Percentiles rank a stretch among this genome's conserved stretches.
phyloP scores from a whole-genome alignment of 2,113 vertebrate genomes.

The Xyliphius kryptos region DNA sequence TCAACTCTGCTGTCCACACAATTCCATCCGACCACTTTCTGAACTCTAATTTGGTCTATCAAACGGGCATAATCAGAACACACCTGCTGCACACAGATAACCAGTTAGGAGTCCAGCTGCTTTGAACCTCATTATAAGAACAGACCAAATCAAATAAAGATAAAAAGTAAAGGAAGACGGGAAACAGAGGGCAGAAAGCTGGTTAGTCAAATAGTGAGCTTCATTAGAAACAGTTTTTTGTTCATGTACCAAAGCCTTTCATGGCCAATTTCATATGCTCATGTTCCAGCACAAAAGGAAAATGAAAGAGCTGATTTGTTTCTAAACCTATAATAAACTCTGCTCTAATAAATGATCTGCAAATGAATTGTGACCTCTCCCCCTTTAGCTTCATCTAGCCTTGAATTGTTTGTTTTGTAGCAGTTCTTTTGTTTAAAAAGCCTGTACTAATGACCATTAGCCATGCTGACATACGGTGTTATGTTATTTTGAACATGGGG shows the following conservation, averaged over 20 bases:
- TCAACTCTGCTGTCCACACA: conserved; percentile 22
- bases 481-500: too few relatives aligned
- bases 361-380: not conserved
- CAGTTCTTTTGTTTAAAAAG: too few relatives aligned
- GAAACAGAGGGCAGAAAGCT: not conserved
- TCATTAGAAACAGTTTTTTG: not conserved
- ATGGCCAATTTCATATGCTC: not conserved
- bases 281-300: not conserved
- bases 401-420: too few relatives aligned
- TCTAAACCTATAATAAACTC: too few relatives aligned
- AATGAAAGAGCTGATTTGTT: not conserved
- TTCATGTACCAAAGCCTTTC: not conserved
- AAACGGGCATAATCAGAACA: conserved; percentile 2
- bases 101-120: not conserved
- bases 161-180: conserved; percentile 13
- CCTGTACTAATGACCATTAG: too few relatives aligned
- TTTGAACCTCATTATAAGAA: conserved; percentile 7
- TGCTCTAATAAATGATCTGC: not conserved
- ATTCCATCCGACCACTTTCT: conserved; percentile 16
- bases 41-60: not conserved
- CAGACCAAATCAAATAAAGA: conserved; percentile 5
- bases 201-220: conserved; percentile 13
- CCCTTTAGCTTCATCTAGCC: too few relatives aligned
- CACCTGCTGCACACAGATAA: conserved; percentile 28
- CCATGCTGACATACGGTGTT: too few relatives aligned